A percentile compares a stretch with the other conserved stretches of the same genome.
Conservation (phyloP, 1,140 invertebrate species). For the Cyclargus thomasi region DNA sequence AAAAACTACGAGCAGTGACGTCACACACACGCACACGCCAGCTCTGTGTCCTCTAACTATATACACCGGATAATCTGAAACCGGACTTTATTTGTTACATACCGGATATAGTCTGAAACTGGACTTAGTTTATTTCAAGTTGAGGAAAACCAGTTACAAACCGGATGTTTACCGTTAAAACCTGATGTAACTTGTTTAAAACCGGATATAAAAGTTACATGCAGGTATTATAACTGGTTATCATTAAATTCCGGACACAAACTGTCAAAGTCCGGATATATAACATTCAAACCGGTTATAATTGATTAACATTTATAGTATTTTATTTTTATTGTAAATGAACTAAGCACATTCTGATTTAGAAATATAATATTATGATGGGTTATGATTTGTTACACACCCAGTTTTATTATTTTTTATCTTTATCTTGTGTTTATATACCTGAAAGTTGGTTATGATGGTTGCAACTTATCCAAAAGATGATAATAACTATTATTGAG, state of each 20-base stretch:
- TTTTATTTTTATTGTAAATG: not conserved
- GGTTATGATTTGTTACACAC: not conserved
- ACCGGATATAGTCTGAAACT: not conserved
- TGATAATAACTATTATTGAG: not conserved
- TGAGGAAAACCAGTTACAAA: not conserved
- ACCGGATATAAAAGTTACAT: too few relatives aligned
- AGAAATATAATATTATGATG: slow-evolving; percentile 2
- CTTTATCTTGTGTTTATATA: not conserved
- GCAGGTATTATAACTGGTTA: too few relatives aligned
- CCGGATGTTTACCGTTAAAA: not conserved
- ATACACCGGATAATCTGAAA: not conserved
- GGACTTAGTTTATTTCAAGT: not conserved
- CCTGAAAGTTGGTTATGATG: not conserved
- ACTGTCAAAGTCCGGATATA: too few relatives aligned
- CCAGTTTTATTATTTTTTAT: not conserved
- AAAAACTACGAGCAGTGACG: slow-evolving; percentile 70
- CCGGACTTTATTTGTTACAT: not conserved
- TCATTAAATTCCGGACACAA: too few relatives aligned
- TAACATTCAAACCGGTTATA: not conserved
- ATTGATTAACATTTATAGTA: not conserved
- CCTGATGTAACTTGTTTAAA: too few relatives aligned
- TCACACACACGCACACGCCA: slow-evolving; percentile 26
- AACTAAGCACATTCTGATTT: not conserved
- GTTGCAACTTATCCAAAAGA: not conserved
- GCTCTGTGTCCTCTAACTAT: not conserved